A percentile compares a stretch with the other conserved stretches of the same genome.
phyloP scores from a whole-genome alignment of 2,797 vertebrate species.

The Sebastes ruberrimus region DNA sequence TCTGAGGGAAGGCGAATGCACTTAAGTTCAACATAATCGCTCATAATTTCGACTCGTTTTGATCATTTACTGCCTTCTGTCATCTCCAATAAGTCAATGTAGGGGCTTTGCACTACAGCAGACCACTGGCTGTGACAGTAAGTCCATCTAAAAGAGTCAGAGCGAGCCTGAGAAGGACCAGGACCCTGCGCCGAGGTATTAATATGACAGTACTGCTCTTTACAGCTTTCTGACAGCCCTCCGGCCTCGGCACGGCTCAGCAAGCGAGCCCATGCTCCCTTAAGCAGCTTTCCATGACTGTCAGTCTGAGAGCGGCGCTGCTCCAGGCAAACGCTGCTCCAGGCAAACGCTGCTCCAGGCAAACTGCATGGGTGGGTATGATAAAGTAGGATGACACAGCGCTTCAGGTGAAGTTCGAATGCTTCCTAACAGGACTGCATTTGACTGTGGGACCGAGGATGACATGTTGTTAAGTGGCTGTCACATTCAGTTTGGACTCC shows the following conservation, averaged over 20 bases:
- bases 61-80: constrained; percentile 30
- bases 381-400: constrained; percentile 58
- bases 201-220: constrained; percentile 61
- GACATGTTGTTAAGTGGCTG: constrained; percentile 12
- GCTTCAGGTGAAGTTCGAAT: constrained; percentile 46
- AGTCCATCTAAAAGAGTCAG: constrained; percentile 39
- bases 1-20: not conserved
- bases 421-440: constrained; percentile 20
- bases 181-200: constrained; percentile 34
- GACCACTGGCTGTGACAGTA: constrained; percentile 34
- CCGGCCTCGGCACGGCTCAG: constrained; percentile 50
- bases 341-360: constrained; percentile 26
- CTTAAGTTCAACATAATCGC: constrained; percentile 1
- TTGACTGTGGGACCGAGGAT: not conserved
- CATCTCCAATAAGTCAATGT: constrained; percentile 15
- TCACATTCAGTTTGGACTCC: constrained; percentile 2
- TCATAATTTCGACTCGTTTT: constrained; percentile 3
- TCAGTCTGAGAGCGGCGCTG: constrained; percentile 34
- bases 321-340: constrained; percentile 12
- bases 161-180: constrained; percentile 37
- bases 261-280: constrained; percentile 37
- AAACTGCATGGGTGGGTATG: constrained; percentile 32
- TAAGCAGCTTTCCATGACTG: constrained; percentile 72
- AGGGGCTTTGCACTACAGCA: not conserved
- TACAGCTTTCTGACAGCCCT: constrained; percentile 51